A percentile compares a stretch with the other conserved stretches of the same genome.
phyloP scores from a whole-genome alignment of 1,140 invertebrate species.

The Zaprionus africanus region DNA sequence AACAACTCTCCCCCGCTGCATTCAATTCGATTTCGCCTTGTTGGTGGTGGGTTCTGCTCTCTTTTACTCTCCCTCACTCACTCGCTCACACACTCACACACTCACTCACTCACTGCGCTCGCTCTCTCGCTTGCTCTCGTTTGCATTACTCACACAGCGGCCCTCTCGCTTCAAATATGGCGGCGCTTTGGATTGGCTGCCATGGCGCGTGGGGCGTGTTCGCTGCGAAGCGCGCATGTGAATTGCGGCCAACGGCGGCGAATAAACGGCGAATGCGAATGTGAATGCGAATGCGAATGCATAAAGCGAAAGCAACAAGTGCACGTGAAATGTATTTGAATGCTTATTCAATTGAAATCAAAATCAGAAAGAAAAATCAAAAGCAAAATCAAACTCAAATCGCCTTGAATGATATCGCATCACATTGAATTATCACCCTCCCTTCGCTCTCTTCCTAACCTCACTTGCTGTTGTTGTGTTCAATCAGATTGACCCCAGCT shows the following conservation, averaged over 20 bases:
- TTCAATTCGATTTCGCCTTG: conserved; percentile 50
- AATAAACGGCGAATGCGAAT: conserved; percentile 33
- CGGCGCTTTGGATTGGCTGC: conserved; percentile 62
- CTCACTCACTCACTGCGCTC: conserved; percentile 11
- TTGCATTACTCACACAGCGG: conserved; percentile 7
- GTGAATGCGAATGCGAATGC: not conserved
- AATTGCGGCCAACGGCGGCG: conserved; percentile 25
- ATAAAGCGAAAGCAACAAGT: conserved; percentile 69
- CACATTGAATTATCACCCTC: conserved; percentile 53
- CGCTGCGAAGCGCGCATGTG: conserved; percentile 26
- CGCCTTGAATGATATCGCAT: conserved; percentile 20
- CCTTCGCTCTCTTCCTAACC: not conserved
- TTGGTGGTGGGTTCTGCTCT: conserved; percentile 59
- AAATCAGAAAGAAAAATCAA: conserved; percentile 12
- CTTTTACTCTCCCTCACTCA: conserved; percentile 19
- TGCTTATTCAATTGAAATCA: conserved; percentile 18
- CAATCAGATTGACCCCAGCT: conserved; percentile 52
- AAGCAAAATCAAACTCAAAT: conserved; percentile 37
- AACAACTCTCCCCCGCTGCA: conserved; percentile 55
- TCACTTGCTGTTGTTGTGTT: conserved; percentile 22
- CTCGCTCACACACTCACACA: conserved; percentile 2
- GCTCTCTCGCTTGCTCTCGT: not conserved
- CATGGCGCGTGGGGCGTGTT: conserved; percentile 39
- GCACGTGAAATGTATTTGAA: conserved; percentile 38
- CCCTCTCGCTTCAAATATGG: conserved; percentile 77